phyloP scores from a whole-genome alignment of 2,113 vertebrate species.

The Muscicapa adusta region DNA sequence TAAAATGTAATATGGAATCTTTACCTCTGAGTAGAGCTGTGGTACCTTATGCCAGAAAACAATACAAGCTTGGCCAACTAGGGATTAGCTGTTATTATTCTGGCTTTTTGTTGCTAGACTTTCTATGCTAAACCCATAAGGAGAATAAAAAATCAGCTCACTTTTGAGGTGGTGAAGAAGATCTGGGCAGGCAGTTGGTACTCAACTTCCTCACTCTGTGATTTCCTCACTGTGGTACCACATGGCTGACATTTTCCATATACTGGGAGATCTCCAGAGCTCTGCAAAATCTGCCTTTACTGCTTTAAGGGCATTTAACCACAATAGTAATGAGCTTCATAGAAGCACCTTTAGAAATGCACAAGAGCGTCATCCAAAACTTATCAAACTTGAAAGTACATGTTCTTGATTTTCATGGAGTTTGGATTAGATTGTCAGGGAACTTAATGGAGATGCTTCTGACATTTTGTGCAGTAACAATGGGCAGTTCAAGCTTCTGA shows the following conservation, averaged over 20 bases:
- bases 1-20: slow-evolving; percentile 20
- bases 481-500: neutral
- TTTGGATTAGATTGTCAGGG: neutral
- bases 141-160: neutral
- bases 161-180: neutral
- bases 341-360: neutral
- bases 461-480: neutral
- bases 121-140: neutral
- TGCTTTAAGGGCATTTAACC: neutral
- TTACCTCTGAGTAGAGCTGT: slow-evolving; percentile 13
- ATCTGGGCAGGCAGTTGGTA: neutral
- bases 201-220: neutral
- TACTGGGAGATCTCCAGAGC: neutral
- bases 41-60: neutral
- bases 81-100: neutral
- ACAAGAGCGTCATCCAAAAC: neutral
- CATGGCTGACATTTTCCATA: neutral
- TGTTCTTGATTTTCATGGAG: neutral
- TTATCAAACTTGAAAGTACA: neutral
- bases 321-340: neutral
- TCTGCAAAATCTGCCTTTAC: neutral
- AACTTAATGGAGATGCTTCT: neutral
- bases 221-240: neutral
- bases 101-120: neutral
- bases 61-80: neutral